These are phyloP conservation scores for Pseudomyrmex gracilis DNA, from an alignment of 1,140 invertebrate species.

Conservation along the genomic window DNA sequence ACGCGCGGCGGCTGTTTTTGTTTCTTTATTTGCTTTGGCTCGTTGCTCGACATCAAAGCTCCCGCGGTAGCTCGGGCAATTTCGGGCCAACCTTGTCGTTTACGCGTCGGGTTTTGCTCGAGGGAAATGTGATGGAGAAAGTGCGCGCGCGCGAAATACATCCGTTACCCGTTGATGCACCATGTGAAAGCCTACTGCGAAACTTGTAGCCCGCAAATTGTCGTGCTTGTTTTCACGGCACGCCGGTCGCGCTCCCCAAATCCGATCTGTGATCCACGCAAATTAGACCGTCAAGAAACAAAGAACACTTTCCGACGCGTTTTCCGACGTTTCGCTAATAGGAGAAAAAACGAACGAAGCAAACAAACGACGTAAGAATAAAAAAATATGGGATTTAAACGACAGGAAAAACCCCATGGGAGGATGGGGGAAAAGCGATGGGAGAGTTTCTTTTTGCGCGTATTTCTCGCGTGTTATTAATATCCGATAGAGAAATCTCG, in stretches of 20 bases:
- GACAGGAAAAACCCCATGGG: background rate
- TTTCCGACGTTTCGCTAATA: constrained; percentile 10
- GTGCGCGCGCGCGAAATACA: constrained; percentile 23
- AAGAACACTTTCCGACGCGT: background rate
- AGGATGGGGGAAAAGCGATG: background rate
- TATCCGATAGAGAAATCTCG: background rate
- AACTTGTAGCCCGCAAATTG: constrained; percentile 39
- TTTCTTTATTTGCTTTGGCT: constrained; percentile 48
- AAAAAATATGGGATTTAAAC: background rate
- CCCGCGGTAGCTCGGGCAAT: constrained; percentile 28
- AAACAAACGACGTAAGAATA: background rate
- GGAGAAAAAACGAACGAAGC: no score
- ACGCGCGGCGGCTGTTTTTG: constrained; percentile 21
- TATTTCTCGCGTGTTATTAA: background rate
- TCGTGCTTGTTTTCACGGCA: constrained; percentile 41
- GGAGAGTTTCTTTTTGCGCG: background rate
- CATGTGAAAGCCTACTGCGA: constrained; percentile 32
- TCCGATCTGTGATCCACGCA: constrained; percentile 29
- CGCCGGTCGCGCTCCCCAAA: background rate
- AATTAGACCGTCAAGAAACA: constrained; percentile 41
- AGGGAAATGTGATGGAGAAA: constrained; percentile 55
- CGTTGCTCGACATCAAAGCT: constrained; percentile 51
- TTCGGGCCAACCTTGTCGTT: constrained; percentile 58
- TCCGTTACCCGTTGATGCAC: constrained; percentile 48
- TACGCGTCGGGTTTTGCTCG: constrained; percentile 58